These are phyloP conservation scores for Emydura subglobosa DNA, from an alignment of 2,113 vertebrate genomes.

Conservation along the genomic window DNA sequence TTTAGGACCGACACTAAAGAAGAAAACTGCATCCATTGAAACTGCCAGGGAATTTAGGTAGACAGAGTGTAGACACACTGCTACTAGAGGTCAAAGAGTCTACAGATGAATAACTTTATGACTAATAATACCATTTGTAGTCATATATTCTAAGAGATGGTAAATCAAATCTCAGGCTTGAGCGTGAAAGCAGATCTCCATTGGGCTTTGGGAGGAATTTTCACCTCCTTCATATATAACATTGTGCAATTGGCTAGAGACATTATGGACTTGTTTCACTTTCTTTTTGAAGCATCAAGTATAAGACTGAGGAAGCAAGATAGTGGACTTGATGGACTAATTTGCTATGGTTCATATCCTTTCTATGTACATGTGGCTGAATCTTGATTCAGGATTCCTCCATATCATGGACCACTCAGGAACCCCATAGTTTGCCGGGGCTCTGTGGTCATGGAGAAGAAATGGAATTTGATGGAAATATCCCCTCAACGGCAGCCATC, in stretches of 20 bases:
- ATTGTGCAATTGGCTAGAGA: background rate
- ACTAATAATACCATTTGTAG: background rate
- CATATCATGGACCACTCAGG: background rate
- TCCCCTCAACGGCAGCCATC: background rate
- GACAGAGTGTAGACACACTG: background rate
- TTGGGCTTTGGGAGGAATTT: background rate
- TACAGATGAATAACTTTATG: background rate
- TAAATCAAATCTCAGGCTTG: background rate
- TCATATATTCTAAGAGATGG: background rate
- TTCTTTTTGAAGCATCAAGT: background rate
- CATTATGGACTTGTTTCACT: background rate
- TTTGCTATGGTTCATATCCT: background rate
- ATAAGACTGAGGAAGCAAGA: background rate
- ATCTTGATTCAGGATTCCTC: background rate
- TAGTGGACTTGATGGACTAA: background rate
- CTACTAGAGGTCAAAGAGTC: background rate
- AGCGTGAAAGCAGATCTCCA: background rate
- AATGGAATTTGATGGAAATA: background rate
- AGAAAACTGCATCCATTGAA: background rate
- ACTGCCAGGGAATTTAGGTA: background rate
- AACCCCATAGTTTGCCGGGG: background rate
- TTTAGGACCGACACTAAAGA: background rate
- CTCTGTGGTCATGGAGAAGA: fast-evolving
- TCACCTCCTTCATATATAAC: background rate
- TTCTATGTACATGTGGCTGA: background rate